A percentile compares a stretch with the other conserved stretches of the same genome.
Evolutionary conservation across 1,140 invertebrate genomes (phyloP).

Genomic region (Asobara japonica): DNA sequence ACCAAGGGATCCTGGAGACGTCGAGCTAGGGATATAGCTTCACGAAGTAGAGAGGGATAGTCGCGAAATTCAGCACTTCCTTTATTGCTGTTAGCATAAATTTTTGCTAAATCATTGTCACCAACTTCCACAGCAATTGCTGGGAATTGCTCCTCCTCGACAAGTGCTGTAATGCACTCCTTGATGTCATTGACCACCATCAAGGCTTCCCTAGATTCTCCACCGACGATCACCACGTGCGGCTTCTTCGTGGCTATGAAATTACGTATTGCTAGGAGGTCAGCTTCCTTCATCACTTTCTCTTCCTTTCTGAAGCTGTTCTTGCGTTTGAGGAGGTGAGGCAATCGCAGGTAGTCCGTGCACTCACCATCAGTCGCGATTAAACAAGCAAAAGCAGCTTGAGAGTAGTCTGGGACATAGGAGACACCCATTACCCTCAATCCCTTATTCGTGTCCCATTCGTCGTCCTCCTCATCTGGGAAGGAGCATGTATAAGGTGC

Average conservation of each 20-base stretch:
- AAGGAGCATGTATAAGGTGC: constrained; percentile 85
- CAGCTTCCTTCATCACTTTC: constrained; percentile 80
- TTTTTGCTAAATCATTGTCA: constrained; percentile 91
- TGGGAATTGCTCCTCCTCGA: constrained; percentile 89
- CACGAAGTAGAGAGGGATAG: constrained; percentile 86
- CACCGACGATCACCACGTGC: constrained; percentile 91
- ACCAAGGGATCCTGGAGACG: constrained; percentile 95
- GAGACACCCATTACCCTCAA: constrained; percentile 88
- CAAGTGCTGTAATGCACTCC: constrained; percentile 78
- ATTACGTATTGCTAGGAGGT: constrained; percentile 82
- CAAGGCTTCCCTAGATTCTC: constrained; percentile 88
- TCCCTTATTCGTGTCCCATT: constrained; percentile 88
- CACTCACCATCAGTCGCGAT: constrained; percentile 91
- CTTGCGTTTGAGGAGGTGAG: constrained; percentile 84
- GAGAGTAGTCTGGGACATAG: constrained; percentile 86
- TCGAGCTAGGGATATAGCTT: constrained; percentile 92
- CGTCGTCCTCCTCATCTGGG: constrained; percentile 88
- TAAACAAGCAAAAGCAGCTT: constrained; percentile 89
- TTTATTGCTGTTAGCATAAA: constrained; percentile 92
- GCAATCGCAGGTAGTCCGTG: constrained; percentile 87
- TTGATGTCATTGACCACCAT: constrained; percentile 88
- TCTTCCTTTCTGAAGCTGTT: constrained; percentile 80
- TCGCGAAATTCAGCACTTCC: constrained; percentile 89
- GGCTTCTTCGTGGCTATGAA: constrained; percentile 94
- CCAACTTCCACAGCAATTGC: constrained; percentile 89